A percentile compares a stretch with the other conserved stretches of the same genome.
Evolutionary conservation across 2,888 invertebrate genomes (phyloP).

Genomic region (Drosophila borealis): DNA sequence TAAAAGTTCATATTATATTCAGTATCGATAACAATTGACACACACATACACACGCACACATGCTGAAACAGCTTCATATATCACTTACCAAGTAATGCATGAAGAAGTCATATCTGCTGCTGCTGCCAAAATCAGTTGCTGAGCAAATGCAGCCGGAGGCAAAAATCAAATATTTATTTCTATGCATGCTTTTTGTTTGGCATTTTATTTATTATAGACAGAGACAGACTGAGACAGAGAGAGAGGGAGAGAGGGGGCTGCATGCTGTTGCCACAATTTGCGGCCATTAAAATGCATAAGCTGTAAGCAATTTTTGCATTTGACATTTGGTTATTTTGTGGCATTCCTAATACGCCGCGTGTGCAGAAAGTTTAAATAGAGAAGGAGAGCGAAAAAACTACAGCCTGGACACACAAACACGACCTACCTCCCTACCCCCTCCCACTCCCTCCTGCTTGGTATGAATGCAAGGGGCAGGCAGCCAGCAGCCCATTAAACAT

Average conservation of each 20-base stretch:
- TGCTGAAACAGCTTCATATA: too few relatives aligned
- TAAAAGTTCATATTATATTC: background rate
- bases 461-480: conserved; percentile 4
- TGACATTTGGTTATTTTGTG: conserved; percentile 55
- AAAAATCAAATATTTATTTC: conserved; percentile 67
- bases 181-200: conserved; percentile 53
- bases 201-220: conserved; percentile 60
- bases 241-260: background rate
- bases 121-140: conserved; percentile 47
- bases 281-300: conserved; percentile 76
- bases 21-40: background rate
- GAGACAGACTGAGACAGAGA: background rate
- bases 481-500: conserved; percentile 75
- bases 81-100: conserved; percentile 4
- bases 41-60: background rate
- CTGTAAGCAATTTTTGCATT: conserved; percentile 63
- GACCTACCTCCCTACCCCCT: background rate
- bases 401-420: conserved; percentile 11
- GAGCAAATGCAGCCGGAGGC: conserved; percentile 29
- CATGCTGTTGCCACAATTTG: conserved; percentile 62
- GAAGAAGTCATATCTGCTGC: conserved; percentile 9
- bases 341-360: conserved; percentile 68
- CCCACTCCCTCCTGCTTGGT: background rate
- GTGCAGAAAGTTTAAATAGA: conserved; percentile 10
- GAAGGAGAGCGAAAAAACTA: background rate